Base-by-base conservation (phyloP, 92 coral and sea anemone species). In the Plumapathes pennacea region DNA sequence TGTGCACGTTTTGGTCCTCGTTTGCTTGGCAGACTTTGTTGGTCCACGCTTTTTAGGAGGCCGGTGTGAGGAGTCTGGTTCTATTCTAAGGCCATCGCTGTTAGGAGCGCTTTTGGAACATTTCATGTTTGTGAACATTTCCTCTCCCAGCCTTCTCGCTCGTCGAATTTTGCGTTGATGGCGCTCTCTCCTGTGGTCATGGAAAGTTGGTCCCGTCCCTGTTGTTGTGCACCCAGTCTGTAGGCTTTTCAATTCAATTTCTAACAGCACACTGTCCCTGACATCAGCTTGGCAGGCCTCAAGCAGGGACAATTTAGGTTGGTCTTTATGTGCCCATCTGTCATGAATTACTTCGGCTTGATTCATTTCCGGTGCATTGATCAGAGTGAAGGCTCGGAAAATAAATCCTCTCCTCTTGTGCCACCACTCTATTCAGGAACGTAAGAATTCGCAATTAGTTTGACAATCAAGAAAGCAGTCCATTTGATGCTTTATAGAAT, bases 301-400 rank as follows among this genome's bases (percentile, higher is more conserved):
- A 0, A 78, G 85, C 29, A 78, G 78, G 8, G 85, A 78, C 33
- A 78, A 33, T 25, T 78, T 67, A 4, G 60, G 60, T 13, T 41
- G 46, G 59, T 85, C 83, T 67, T 78, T 18, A 48, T 85, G 64
- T 20, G 83, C 34, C 83, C 91, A 85, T 19, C 86, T 25, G 13
- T 79, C 83, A 49, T 78, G 80, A 22, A 79, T 30, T 2, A 85
- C 80, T 44, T 79, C 80, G 0, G 71, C 71, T 31, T 85, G 79
- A 60, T 78, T 79, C 86, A 78, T 78, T 13, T 26, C 38, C 17
- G 80, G 76, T 8, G 50, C 83, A 36, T 22, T 65, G 15, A 52
- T 24, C 10, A 43, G 72, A 11, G 86, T 53, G 32, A 79, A 85
- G 2, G 83, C 91, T 27, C 61, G 76, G 60, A 85, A 85, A 38